Conservation (phyloP, 2,888 invertebrate species). For the Drosophila leonis region DNA sequence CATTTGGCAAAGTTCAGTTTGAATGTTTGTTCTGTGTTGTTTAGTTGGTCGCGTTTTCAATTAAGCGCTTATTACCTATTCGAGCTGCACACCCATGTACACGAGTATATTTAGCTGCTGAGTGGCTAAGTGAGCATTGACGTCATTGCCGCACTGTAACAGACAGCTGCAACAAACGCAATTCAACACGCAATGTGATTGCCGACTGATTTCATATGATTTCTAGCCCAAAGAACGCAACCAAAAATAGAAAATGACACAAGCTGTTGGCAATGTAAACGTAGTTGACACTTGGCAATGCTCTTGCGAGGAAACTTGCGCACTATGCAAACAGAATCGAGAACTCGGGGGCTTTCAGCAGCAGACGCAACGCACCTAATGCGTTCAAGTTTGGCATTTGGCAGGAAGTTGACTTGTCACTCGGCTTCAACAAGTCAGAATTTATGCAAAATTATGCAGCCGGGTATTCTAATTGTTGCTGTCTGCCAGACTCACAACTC, state of each 20-base stretch:
- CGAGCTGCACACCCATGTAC: constrained; percentile 5
- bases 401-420: constrained; percentile 25
- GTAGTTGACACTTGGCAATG: constrained; percentile 9
- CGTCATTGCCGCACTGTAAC: constrained; percentile 54
- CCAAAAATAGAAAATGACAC: constrained; percentile 20
- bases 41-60: background rate
- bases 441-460: constrained; percentile 57
- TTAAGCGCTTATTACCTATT: constrained; percentile 24
- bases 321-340: constrained; percentile 52
- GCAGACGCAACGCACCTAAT: constrained; percentile 11
- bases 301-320: constrained; percentile 30
- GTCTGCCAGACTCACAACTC: constrained; percentile 42
- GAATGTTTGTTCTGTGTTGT: background rate
- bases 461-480: constrained; percentile 48
- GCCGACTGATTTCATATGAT: constrained; percentile 5
- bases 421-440: constrained; percentile 57
- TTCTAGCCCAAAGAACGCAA: background rate
- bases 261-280: constrained; percentile 5
- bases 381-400: constrained; percentile 3
- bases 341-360: constrained; percentile 40
- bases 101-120: constrained; percentile 4
- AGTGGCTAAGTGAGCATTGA: constrained; percentile 60
- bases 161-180: constrained; percentile 22
- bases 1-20: background rate
- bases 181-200: constrained; percentile 36